Percentiles rank a stretch among this genome's conserved stretches.
phyloP scores from a whole-genome alignment of 2,888 invertebrate genomes.

The Acleris emargana region DNA sequence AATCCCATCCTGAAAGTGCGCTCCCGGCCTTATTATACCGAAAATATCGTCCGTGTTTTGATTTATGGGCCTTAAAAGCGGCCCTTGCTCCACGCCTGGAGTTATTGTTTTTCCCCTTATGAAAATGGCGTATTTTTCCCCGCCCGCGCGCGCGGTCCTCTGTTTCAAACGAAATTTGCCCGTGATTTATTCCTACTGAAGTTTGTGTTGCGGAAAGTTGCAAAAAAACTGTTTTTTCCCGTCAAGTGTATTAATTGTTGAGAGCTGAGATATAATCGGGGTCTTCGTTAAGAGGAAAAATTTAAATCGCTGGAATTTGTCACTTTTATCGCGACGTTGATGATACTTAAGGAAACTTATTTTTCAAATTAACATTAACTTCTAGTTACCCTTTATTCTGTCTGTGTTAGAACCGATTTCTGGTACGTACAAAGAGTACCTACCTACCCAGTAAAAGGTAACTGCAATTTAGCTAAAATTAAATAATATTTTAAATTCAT shows the following conservation, averaged over 20 bases:
- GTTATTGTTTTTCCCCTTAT: constrained; percentile 80
- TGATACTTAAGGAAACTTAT: background rate
- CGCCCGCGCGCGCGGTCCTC: constrained; percentile 53
- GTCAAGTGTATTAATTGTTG: constrained; percentile 46
- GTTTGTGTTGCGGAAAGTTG: constrained; percentile 64
- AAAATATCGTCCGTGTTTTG: constrained; percentile 77
- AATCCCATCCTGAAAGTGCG: constrained; percentile 68
- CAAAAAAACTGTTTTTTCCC: constrained; percentile 49
- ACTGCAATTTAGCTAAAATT: no score
- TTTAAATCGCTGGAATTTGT: constrained; percentile 10
- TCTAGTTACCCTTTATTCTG: background rate
- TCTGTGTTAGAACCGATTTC: no score
- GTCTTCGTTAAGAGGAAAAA: constrained; percentile 30
- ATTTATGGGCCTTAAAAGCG: constrained; percentile 80
- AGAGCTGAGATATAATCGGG: constrained; percentile 33
- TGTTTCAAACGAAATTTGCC: constrained; percentile 61
- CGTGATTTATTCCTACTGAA: constrained; percentile 63
- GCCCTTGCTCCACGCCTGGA: constrained; percentile 71
- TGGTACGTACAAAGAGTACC: no score
- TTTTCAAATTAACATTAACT: background rate
- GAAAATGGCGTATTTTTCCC: constrained; percentile 74
- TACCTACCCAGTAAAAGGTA: no score
- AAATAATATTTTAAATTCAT: no score
- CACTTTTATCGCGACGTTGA: constrained; percentile 8
- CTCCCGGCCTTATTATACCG: constrained; percentile 61